Evolutionary conservation across 2,113 vertebrate species (phyloP).

Genomic region (Lethenteron reissneri): DNA sequence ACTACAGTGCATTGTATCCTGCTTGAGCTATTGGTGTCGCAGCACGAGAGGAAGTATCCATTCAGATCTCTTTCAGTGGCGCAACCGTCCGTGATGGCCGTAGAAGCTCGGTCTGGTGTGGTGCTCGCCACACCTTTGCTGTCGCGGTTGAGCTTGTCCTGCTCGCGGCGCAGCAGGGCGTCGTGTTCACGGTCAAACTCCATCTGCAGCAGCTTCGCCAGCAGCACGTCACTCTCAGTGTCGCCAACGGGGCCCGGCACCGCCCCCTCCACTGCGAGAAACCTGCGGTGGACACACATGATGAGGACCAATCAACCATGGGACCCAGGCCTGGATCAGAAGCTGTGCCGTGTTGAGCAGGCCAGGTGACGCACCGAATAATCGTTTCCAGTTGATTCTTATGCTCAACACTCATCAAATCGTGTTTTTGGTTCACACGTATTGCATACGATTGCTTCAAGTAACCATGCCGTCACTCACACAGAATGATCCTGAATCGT

Average conservation of each 20-base stretch:
- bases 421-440: no score
- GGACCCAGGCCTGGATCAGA: not conserved
- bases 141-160: slow-evolving; percentile 85
- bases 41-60: not conserved
- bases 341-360: not conserved
- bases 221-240: slow-evolving; percentile 66
- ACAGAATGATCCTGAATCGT: no score
- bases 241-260: slow-evolving; percentile 17
- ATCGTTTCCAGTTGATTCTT: no score
- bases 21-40: not conserved
- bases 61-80: not conserved
- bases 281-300: not conserved
- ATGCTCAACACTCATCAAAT: no score
- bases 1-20: not conserved
- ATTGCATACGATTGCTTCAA: no score
- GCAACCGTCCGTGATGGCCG: no score
- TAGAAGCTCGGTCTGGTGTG: no score
- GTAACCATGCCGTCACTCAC: no score
- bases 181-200: slow-evolving; percentile 91
- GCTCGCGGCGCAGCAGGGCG: slow-evolving; percentile 62
- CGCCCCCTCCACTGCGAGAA: not conserved
- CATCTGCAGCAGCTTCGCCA: slow-evolving; percentile 93
- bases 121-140: slow-evolving; percentile 54
- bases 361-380: no score
- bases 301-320: not conserved